phyloP scores from a whole-genome alignment of 1,140 invertebrate species.

The Pachypsylla venusta region DNA sequence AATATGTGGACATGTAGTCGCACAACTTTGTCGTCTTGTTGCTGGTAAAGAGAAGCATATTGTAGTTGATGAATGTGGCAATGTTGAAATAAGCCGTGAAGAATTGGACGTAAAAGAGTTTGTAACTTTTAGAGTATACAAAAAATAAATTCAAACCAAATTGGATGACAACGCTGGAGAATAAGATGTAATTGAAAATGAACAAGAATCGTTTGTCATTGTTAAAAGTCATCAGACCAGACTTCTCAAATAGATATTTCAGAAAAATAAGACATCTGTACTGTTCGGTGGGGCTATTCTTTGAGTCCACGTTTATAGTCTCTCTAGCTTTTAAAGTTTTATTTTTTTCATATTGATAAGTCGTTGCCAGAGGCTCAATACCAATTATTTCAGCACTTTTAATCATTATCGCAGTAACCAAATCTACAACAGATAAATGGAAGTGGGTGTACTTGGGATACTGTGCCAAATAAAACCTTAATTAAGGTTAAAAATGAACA shows the following conservation, averaged over 20 bases:
- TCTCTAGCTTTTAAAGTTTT: too few species aligned
- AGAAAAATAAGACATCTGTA: slow-evolving; percentile 1
- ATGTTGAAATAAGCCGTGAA: slow-evolving; percentile 6
- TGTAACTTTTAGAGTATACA: not conserved
- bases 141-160: not conserved
- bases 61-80: slow-evolving; percentile 2
- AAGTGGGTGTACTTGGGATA: too few species aligned
- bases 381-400: too few species aligned
- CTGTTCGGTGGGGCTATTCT: too few species aligned
- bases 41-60: not conserved
- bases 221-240: not conserved
- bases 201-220: not conserved
- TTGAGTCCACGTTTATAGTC: too few species aligned
- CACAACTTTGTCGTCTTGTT: not conserved
- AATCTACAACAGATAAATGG: too few species aligned
- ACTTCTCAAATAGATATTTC: not conserved
- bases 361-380: too few species aligned
- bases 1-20: not conserved
- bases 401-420: too few species aligned
- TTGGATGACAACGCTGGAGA: not conserved
- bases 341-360: too few species aligned
- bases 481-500: too few species aligned
- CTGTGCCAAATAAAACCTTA: too few species aligned
- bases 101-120: not conserved
- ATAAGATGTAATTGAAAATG: not conserved